These are phyloP conservation scores for mouse (Mus musculus) DNA, from an alignment of 2,113 vertebrate genomes.

Conservation along the genomic window DNA sequence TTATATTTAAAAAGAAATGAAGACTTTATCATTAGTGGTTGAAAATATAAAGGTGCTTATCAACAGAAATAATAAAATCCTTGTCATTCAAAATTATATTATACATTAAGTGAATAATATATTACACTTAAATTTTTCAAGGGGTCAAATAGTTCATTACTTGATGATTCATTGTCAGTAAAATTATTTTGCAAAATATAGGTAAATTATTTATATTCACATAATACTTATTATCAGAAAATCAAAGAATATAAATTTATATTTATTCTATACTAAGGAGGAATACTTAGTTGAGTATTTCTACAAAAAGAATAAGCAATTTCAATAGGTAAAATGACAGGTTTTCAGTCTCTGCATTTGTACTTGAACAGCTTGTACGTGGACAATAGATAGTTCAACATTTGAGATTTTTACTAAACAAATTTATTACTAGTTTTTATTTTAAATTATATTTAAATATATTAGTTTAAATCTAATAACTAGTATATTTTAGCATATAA, in stretches of 20 bases:
- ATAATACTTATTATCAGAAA: not conserved
- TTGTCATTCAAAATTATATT: not conserved
- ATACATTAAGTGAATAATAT: not conserved
- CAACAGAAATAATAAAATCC: not conserved
- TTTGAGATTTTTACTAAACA: not conserved
- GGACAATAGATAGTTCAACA: too few relatives aligned
- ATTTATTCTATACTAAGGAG: not conserved
- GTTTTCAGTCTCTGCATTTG: not conserved
- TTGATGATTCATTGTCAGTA: not conserved
- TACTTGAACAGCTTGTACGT: not conserved
- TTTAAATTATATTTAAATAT: too few relatives aligned
- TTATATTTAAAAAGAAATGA: not conserved
- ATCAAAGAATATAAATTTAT: not conserved
- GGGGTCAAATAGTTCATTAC: not conserved
- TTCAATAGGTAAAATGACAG: not conserved
- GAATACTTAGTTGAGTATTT: not conserved
- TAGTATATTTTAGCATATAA: not conserved
- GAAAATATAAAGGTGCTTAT: conserved; percentile 44
- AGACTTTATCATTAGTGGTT: not conserved
- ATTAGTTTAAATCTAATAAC: too few relatives aligned
- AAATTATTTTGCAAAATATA: not conserved
- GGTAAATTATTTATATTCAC: not conserved
- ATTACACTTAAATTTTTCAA: not conserved
- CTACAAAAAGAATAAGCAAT: not conserved
- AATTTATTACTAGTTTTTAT: too few relatives aligned